phyloP scores from a whole-genome alignment of 1,140 invertebrate genomes.

The Heliconius himera region DNA sequence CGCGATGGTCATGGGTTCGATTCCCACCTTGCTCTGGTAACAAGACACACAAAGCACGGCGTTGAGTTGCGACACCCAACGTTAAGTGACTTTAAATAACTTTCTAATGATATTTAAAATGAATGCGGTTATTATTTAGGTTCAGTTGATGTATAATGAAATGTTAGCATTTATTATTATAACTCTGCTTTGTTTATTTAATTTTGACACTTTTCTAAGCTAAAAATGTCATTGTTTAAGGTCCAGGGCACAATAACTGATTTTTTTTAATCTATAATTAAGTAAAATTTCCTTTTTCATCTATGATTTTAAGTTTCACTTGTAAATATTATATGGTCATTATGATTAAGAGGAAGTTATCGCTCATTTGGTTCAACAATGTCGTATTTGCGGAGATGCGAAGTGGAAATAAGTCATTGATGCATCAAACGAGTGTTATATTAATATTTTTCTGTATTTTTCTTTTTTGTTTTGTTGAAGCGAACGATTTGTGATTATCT shows the following conservation, averaged over 20 bases:
- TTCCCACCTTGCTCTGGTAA: too few species aligned
- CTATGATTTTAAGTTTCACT: neutral
- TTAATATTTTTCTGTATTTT: neutral
- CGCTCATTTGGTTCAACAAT: too few species aligned
- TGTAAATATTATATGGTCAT: conserved; percentile 13
- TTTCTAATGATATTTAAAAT: neutral
- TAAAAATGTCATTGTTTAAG: neutral
- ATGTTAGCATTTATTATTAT: conserved; percentile 27
- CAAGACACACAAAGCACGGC: too few species aligned
- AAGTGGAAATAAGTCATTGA: too few species aligned
- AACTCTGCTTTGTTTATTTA: neutral
- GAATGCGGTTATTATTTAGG: neutral
- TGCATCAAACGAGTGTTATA: too few species aligned
- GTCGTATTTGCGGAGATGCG: too few species aligned
- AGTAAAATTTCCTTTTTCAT: conserved; percentile 6
- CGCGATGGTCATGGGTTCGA: too few species aligned
- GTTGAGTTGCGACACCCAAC: neutral
- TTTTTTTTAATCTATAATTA: conserved; percentile 15
- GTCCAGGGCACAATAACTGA: conserved; percentile 23
- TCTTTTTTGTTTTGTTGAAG: neutral
- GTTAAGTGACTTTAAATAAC: neutral
- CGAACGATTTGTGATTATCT: conserved; percentile 23
- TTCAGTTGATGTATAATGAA: neutral
- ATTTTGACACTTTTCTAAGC: conserved; percentile 3
- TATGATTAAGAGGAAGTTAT: neutral